Base-by-base conservation (phyloP, 2,113 vertebrate genomes). In the Lota lota region DNA sequence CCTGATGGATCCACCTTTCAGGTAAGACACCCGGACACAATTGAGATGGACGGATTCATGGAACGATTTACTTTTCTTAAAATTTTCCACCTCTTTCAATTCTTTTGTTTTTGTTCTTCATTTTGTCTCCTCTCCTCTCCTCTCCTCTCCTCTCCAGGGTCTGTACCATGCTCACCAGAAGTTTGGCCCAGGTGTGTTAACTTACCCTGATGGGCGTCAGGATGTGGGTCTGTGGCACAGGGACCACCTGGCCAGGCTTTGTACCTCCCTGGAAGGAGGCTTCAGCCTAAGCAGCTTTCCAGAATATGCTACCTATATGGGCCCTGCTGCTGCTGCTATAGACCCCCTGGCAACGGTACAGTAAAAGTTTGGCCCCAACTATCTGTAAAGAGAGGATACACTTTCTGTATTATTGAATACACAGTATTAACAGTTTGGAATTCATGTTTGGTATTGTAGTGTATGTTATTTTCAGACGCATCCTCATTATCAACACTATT, bases 221-320 rank as follows among this genome's bases (percentile, higher is more conserved):
- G 94, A 95, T 3, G 91, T 95, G 21, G 95, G 95, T 54, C 80
- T 95, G 66, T 97, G 95, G 95, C 78, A 91, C 19, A 73, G 83
- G 0, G 64, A 90, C 15, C 85, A 85, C n/a, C 77, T 97, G 59
- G 60, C 95, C 16, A 91, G 83, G 72, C 57, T 96, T 8, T 94
- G 92, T 72, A 87, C 74, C 0, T 5, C 72, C 64, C 17, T 84
- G 0, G 84, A 90, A 1, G 36, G 68, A 0, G 21, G 80, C 57
- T 94, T 95, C 76, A 91, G 87, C 22, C 21, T 96, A 14, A 64
- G 33, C 59, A 63, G 67, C 24, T 85, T 88, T 61, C 91, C 93
- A 0, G 88, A 92, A 66, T 89, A 92, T 74, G 64, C 79, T 61
- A 17, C 20, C 18, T 80, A 56, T 63, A 24, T 83, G 66, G 64